Evolutionary conservation across 2,888 invertebrate species (phyloP), one percentile per base, ranked within the genome.

Genomic region (Lymantria dispar): DNA sequence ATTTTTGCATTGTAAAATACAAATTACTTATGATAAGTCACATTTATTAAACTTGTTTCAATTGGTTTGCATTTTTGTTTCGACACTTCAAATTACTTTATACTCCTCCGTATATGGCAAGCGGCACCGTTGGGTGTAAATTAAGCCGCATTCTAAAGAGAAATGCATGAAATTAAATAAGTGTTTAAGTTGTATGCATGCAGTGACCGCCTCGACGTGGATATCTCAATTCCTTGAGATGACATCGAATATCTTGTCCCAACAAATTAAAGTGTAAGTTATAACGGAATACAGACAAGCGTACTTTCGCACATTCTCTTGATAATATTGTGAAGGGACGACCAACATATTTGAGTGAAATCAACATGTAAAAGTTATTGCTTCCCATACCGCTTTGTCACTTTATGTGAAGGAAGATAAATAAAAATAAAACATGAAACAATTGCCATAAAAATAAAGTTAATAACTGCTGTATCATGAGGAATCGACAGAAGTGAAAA

Each of bases 171-270:
- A 63, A 78, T 78, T 75, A 80, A 79, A 75, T 73, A 73, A 71
- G 66, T 70, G 58, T 72, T 76, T 73, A 75, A 69, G 67, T 68
- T 69, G 68, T 74, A 72, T 72, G 70, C 71, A 61, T 68, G 68
- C 60, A 64, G 54, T 65, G 64, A 58, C 65, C 65, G 70, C 66
- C 50, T 36, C 59, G 50, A 59, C 62, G 59, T 54, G 55, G 58
- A 81, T 78, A 74, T 74, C 81, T 86, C 78, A 83, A 83, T 85
- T 72, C 70, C 52, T 59, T 42, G 54, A 75, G 72, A 76, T 74
- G 80, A 76, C 73, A 74, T 77, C 72, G 69, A 64, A 65, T 66
- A 74, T 76, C 76, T 57, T 69, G 76, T 78, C 76, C 55, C 59
- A 59, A 68, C 72, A 75, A 73, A 80, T 82, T 75, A 73, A 74